phyloP scores from a whole-genome alignment of 2,888 invertebrate genomes.

The Drosophila demipolita region DNA sequence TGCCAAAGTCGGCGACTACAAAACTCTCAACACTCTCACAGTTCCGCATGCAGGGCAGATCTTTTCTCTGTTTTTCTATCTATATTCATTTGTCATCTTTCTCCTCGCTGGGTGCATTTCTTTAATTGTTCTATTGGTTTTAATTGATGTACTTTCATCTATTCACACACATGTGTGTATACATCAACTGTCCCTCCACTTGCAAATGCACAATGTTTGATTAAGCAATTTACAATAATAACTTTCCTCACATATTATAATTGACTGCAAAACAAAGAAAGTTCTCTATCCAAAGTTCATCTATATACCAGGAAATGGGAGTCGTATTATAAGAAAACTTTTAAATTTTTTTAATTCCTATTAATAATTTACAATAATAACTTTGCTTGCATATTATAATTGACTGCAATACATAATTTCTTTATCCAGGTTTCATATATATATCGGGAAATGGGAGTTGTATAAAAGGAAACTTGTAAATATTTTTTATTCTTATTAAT shows the following conservation, averaged over 20 bases:
- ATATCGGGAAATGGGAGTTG: neutral
- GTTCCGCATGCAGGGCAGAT: slow-evolving; percentile 53
- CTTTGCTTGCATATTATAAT: too few relatives aligned
- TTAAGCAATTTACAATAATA: slow-evolving; percentile 44
- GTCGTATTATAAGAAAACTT: too few relatives aligned
- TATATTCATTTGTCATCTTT: slow-evolving; percentile 21
- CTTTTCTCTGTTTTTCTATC: slow-evolving; percentile 23
- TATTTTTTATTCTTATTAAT: neutral
- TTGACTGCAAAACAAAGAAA: slow-evolving; percentile 3
- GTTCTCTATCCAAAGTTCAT: neutral
- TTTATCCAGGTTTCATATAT: neutral
- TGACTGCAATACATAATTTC: neutral
- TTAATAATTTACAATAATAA: too few relatives aligned
- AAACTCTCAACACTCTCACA: slow-evolving; percentile 69
- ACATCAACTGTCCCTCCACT: slow-evolving; percentile 24
- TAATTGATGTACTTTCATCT: slow-evolving; percentile 69
- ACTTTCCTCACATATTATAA: slow-evolving; percentile 21
- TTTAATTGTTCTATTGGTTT: slow-evolving; percentile 78
- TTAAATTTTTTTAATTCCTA: neutral
- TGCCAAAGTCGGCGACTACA: slow-evolving; percentile 66
- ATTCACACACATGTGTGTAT: slow-evolving; percentile 19
- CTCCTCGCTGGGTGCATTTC: slow-evolving; percentile 63
- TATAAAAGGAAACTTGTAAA: neutral
- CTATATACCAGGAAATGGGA: too few relatives aligned
- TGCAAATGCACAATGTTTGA: slow-evolving; percentile 62